Base-by-base conservation (phyloP, 2,797 vertebrate genomes). In the Chelon auratus region DNA sequence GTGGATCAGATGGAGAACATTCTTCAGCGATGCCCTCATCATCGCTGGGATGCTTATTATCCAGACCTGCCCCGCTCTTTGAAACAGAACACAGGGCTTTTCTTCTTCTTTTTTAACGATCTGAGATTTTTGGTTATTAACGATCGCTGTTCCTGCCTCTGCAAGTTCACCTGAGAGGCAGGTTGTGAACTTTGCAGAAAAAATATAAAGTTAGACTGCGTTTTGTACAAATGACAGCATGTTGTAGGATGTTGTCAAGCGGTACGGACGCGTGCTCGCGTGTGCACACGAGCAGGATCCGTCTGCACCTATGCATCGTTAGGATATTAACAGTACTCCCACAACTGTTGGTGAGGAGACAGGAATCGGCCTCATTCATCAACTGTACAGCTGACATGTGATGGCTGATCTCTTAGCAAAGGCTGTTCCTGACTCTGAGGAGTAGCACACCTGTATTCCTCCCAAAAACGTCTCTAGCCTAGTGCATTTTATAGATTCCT, bases 1-100 rank as follows among this genome's bases (percentile, higher is more conserved):
- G 78, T 85, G 86, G 82, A 86, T 83, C 81, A 67, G 76, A 87
- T 88, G n/a, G 72, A 80, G 87, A 84, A 82, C 91, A 93, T 93
- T 93, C 90, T 61, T 82, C 43, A 0, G 72, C 26, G 13, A 75
- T 91, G 85, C 64, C 68, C 63, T 93, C 91, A 93, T 84, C 78
- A 67, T 77, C 37, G 9, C 78, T 17, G 45, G 74, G 83, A 86
- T 80, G 77, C 84, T 89, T 87, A 92, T 92, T 92, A 93, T 86
- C 83, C 67, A 79, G 79, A 81, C 89, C 86, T 85, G 81, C 83
- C 87, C 70, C 74, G 54, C 62, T 68, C 76, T 84, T 79, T 80
- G 1, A 75, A 82, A 72, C 42, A 15, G 26, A 80, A 64, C 74
- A 56, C 47, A n/a, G 18, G 22, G 14, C 30, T 42, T 77, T 26